These are phyloP conservation scores for Sitodiplosis mosellana DNA, from an alignment of 1,140 invertebrate species.

Conservation along the genomic window DNA sequence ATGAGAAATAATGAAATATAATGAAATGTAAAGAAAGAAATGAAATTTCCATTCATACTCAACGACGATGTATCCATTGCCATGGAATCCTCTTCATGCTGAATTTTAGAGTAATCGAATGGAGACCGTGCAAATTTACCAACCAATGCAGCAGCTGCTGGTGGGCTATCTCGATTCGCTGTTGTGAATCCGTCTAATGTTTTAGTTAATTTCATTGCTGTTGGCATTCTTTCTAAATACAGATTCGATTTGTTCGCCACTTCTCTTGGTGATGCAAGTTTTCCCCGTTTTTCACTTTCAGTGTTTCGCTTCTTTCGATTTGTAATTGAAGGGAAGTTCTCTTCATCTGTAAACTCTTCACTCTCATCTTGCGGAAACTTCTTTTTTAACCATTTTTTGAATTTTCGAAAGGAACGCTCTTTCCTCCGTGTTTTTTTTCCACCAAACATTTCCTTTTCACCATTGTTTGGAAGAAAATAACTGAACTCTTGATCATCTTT, in stretches of 20 bases:
- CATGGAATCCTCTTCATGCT: conserved; percentile 6
- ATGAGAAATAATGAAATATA: no score
- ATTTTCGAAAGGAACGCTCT: background rate
- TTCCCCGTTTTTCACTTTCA: background rate
- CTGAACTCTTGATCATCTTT: no score
- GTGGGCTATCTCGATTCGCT: background rate
- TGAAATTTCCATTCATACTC: no score
- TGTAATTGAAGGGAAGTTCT: background rate
- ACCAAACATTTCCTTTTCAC: conserved; percentile 4
- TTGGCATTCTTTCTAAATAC: background rate
- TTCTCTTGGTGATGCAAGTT: background rate
- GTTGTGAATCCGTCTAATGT: conserved; percentile 6
- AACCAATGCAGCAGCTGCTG: conserved; percentile 2
- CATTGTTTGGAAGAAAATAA: conserved; percentile 1
- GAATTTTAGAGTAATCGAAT: conserved; percentile 1
- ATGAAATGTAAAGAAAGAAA: no score
- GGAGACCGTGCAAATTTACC: background rate
- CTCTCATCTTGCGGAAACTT: background rate
- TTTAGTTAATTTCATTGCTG: background rate
- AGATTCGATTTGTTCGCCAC: background rate
- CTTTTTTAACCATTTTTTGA: background rate
- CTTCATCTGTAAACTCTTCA: background rate
- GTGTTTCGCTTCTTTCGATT: background rate
- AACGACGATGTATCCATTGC: conserved; percentile 5
- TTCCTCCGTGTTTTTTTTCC: background rate